These are phyloP conservation scores for Andrena bicolor DNA, from an alignment of 2,888 invertebrate genomes.

Conservation along the genomic window DNA sequence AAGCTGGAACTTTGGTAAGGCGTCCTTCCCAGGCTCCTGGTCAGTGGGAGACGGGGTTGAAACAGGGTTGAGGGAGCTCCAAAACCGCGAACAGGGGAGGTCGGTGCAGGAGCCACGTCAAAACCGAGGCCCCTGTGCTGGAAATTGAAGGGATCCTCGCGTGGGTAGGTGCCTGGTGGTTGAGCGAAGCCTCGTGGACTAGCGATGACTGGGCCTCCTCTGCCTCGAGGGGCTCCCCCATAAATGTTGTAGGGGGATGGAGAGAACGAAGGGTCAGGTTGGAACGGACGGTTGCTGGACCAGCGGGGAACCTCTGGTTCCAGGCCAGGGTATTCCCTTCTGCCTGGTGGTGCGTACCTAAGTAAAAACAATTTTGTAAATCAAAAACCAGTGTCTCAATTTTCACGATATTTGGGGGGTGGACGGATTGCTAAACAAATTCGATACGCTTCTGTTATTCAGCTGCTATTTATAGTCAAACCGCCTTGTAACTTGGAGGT, in stretches of 20 bases:
- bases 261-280: background rate
- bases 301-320: background rate
- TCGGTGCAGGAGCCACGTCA: conserved; percentile 53
- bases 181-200: too few relatives aligned
- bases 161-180: background rate
- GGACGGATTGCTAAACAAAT: too few relatives aligned
- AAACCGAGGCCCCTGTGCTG: conserved; percentile 24
- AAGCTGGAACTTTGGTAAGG: background rate
- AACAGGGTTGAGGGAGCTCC: background rate
- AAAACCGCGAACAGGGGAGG: conserved; percentile 33
- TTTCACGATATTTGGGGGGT: too few relatives aligned
- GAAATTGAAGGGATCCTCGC: conserved; percentile 41
- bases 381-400: background rate
- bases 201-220: conserved; percentile 16
- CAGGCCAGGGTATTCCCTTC: background rate
- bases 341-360: conserved; percentile 18
- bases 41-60: background rate
- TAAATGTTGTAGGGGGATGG: background rate
- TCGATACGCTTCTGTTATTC: too few relatives aligned
- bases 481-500: too few relatives aligned
- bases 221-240: conserved; percentile 31
- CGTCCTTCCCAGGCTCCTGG: background rate
- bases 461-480: too few relatives aligned
- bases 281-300: background rate
- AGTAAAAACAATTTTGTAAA: background rate